phyloP scores from a whole-genome alignment of 2,113 vertebrate species.

The Eptesicus fuscus region DNA sequence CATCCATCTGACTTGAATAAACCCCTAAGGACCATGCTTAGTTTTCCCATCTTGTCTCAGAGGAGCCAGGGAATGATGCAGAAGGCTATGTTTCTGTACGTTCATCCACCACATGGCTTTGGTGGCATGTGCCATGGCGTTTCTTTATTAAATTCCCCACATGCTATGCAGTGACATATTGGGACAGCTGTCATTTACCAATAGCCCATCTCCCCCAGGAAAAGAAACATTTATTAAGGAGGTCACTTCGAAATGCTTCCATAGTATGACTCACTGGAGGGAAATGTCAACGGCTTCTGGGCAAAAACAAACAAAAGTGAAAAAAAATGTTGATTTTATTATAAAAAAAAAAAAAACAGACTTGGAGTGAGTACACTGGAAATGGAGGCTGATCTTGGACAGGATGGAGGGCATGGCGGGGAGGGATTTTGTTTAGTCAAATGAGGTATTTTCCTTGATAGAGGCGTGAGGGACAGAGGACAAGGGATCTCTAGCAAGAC shows the following conservation, averaged over 20 bases:
- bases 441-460: background rate
- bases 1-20: background rate
- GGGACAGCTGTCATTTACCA: slow-evolving; percentile 3
- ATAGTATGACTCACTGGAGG: slow-evolving; percentile 40
- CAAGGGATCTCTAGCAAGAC: background rate
- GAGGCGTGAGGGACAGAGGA: background rate
- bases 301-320: slow-evolving; percentile 50
- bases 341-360: background rate
- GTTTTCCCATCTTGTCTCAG: background rate
- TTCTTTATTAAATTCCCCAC: background rate
- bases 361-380: background rate
- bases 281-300: slow-evolving; percentile 27
- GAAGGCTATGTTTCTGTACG: background rate
- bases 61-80: background rate
- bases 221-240: slow-evolving; percentile 11
- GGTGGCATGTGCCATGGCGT: background rate
- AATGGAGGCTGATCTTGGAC: background rate
- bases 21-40: background rate
- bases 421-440: background rate
- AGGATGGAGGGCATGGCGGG: too few relatives aligned
- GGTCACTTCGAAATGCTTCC: slow-evolving; percentile 43
- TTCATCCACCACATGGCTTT: background rate
- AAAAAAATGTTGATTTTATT: background rate
- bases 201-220: background rate
- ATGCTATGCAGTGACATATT: background rate